Base-by-base conservation (phyloP, 2,888 invertebrate genomes). In the Scaptomyza tumidula region DNA sequence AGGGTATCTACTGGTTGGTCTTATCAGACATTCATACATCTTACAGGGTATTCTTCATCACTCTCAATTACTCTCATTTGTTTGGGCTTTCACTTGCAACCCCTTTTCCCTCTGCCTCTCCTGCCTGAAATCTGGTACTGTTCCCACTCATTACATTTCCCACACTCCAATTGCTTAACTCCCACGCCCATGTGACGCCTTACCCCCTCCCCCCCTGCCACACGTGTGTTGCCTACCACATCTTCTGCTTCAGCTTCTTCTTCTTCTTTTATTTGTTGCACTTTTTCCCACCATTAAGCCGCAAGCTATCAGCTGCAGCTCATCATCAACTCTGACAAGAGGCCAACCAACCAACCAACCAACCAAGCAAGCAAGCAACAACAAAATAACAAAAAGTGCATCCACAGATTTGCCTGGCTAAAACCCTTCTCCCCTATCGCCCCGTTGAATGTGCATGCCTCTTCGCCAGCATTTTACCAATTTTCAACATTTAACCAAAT, bases 401-500 rank as follows among this genome's bases (percentile, higher is more conserved):
- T 59, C 49, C 64, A 74, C 39, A 63, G 74, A 77, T 73, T 75
- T 67, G 53, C 58, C 31, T 55, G 53, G 53, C 35, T 24, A 24
- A 52, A n/a, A 14, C 4, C 16, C 41, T 4, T 14, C 39, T 7
- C 29, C 29, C 29, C 0, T 9, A 0, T 3, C 24, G 16, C n/a
- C 4, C 16, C 43, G 43, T 41, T 53, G 43, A 10, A 24, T 48
- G 44, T 31, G 37, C 60, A 46, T 69, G 52, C 46, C 64, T 57
- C 64, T 57, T 53, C 16, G 41, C 16, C 41, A 73, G 64, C 83
- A 68, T 77, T 86, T 80, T 86, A 78, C 80, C 88, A 83, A 88
- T 84, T 84, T 86, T 71, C 80, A 80, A 72, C 83, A 83, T 88
- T 84, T 84, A 88, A 75, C 88, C 86, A 84, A 84, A 84, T 84